Conservation (phyloP, 2,797 vertebrate species). For the Heliangelus exortis region DNA sequence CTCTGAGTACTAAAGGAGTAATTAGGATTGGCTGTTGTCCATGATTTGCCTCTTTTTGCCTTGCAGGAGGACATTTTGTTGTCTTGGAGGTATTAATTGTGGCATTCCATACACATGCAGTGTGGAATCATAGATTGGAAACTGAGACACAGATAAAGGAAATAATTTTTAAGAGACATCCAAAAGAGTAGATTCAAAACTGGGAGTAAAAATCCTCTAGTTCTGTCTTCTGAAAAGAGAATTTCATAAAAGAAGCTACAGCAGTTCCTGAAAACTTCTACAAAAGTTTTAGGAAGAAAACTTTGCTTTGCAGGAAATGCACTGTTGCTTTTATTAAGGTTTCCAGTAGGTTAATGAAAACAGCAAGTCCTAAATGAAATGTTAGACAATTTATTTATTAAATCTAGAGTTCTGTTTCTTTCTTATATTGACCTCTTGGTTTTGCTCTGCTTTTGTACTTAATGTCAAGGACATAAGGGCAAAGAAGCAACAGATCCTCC, state of each 20-base stretch:
- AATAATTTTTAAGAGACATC: not conserved
- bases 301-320: not conserved
- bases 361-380: not conserved
- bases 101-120: no score
- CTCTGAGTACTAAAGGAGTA: not conserved
- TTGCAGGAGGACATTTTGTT: not conserved
- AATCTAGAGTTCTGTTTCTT: not conserved
- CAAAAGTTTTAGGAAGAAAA: not conserved
- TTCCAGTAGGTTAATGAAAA: not conserved
- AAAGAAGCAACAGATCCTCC: not conserved
- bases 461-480: not conserved
- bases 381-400: not conserved
- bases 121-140: not conserved
- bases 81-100: not conserved
- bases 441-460: not conserved
- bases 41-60: not conserved
- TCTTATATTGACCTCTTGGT: not conserved
- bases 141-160: not conserved
- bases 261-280: not conserved
- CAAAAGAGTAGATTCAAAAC: not conserved
- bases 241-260: not conserved
- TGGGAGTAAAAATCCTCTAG: not conserved
- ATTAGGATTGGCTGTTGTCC: not conserved
- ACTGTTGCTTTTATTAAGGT: not conserved
- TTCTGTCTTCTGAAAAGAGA: not conserved